Conservation (phyloP, 2,888 invertebrate genomes). For the Lapara coniferarum region DNA sequence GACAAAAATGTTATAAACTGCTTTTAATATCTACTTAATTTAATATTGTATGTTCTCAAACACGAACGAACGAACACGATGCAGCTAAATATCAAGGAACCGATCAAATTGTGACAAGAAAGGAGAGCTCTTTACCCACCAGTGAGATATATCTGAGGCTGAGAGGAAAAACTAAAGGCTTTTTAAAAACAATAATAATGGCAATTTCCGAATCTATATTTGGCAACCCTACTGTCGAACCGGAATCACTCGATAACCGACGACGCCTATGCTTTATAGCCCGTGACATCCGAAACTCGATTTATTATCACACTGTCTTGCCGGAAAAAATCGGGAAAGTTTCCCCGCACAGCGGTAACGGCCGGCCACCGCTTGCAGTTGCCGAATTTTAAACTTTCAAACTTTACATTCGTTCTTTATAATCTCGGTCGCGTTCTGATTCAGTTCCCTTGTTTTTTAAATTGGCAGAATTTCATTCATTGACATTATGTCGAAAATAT, state of each 20-base stretch:
- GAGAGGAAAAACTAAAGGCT: not conserved
- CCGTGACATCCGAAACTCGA: slow-evolving; percentile 81
- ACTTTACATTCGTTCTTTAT: slow-evolving; percentile 6
- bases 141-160: no score
- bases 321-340: slow-evolving; percentile 57
- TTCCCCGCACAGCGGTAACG: slow-evolving; percentile 28
- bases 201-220: not conserved
- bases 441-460: not conserved
- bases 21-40: no score
- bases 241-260: slow-evolving; percentile 80
- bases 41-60: no score
- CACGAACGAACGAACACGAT: no score
- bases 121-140: no score
- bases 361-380: slow-evolving; percentile 6
- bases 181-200: not conserved
- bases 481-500: not conserved
- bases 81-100: no score
- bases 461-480: not conserved
- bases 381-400: not conserved
- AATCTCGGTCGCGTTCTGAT: not conserved
- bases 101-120: no score
- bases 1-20: no score
- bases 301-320: slow-evolving; percentile 75
- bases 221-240: slow-evolving; percentile 36
- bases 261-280: slow-evolving; percentile 81